Evolutionary conservation across 2,113 vertebrate species (phyloP).

Genomic region (Myrmecophaga tridactyla): DNA sequence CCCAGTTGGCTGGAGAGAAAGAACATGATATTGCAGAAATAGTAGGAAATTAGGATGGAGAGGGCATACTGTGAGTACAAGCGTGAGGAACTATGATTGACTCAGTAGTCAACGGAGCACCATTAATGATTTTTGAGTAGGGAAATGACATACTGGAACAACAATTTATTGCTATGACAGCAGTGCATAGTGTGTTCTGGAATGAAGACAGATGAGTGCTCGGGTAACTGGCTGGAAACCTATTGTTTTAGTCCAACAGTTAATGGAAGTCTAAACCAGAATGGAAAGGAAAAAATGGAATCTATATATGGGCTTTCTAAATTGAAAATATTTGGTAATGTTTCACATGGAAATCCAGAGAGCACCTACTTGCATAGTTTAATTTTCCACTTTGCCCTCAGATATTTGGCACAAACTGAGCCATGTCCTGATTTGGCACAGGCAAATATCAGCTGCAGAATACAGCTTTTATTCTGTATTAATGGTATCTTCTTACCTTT

Average conservation of each 20-base stretch:
- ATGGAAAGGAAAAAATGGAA: slow-evolving; percentile 21
- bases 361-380: background rate
- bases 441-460: background rate
- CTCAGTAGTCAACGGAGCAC: background rate
- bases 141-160: background rate
- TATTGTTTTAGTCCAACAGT: background rate
- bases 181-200: background rate
- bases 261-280: background rate
- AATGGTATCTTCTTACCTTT: background rate
- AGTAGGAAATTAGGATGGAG: background rate
- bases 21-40: too few relatives aligned
- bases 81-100: background rate
- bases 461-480: background rate
- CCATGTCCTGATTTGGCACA: background rate
- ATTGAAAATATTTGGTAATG: background rate
- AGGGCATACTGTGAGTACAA: background rate
- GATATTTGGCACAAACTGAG: background rate
- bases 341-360: background rate
- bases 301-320: background rate
- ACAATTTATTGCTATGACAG: background rate
- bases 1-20: background rate
- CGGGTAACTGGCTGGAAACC: background rate
- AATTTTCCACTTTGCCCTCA: background rate
- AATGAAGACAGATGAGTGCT: background rate
- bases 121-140: background rate